Evolutionary conservation across 2,888 invertebrate genomes (phyloP), one percentile per base, ranked within the genome.

Genomic region (Yponomeuta cagnagella): DNA sequence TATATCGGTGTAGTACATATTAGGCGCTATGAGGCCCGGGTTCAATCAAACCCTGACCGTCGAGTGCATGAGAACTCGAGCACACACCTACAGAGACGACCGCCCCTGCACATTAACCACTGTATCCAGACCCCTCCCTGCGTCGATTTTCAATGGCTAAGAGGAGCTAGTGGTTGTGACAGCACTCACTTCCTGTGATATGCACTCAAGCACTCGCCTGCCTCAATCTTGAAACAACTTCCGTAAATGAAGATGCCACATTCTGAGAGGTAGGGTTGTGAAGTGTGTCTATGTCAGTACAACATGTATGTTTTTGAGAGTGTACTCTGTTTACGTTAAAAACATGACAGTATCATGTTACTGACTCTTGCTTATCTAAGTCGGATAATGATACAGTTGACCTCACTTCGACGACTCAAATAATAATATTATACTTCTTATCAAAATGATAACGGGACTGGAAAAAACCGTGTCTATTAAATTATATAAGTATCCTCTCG

Each of bases 151-250:
- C 52, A 58, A 58, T 58, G 52, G 52, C 52, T 15, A 58, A 58
- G 52, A 58, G 52, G 52, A 15, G 52, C 52, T 58, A 58, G 52
- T 58, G 52, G 52, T 15, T 58, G 52, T 58, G 15, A 58, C 52
- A 58, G 52, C 52, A 58, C 52, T 58, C 52, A 58, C 52, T 58
- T 58, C 52, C 52, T 58, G 52, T 58, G 52, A 58, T 58, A 58
- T 58, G 52, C 52, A 58, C 52, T 58, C 52, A 58, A 58, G 52
- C 52, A 58, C 52, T 58, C 52, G 52, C 52, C 52, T 58, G 52
- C 15, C 52, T 58, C 52, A 15, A 58, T 58, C 52, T 58, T 58
- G 52, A 58, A 58, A 58, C 52, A 58, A 58, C 52, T 58, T 58
- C 52, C 52, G 52, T 58, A 58, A 58, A 58, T 58, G 52, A 58